Evolutionary conservation across 2,888 invertebrate genomes (phyloP).

Genomic region (Leptura quadrifasciata): DNA sequence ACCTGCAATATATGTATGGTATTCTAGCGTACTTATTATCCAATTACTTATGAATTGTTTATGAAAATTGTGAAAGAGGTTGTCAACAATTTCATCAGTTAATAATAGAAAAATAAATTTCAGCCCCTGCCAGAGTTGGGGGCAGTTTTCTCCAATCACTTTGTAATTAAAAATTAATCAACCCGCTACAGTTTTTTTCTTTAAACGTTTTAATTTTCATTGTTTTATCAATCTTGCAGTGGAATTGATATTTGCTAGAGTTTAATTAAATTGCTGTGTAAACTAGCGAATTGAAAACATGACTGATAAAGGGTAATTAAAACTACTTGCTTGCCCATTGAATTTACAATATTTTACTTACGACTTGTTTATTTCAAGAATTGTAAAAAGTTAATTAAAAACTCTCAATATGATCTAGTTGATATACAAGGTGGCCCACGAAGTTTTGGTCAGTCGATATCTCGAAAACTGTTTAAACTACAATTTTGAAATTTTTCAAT

Average conservation of each 20-base stretch:
- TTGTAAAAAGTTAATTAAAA: too few relatives aligned
- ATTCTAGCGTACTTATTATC: too few relatives aligned
- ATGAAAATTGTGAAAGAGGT: slow-evolving; percentile 14
- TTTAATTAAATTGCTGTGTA: neutral
- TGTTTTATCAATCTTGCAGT: neutral
- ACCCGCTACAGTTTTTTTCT: neutral
- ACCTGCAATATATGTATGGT: too few relatives aligned
- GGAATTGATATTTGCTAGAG: neutral
- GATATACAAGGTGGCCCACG: too few relatives aligned
- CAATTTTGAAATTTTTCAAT: too few relatives aligned
- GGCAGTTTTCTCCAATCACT: neutral
- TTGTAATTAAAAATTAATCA: neutral
- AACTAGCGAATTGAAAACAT: neutral
- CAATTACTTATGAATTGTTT: neutral
- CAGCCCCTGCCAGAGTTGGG: neutral
- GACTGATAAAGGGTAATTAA: neutral
- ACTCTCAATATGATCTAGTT: too few relatives aligned
- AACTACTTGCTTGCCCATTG: too few relatives aligned
- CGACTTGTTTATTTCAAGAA: too few relatives aligned
- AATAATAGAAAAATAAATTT: neutral
- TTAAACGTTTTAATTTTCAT: neutral
- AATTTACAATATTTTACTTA: too few relatives aligned
- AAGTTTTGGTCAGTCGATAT: too few relatives aligned
- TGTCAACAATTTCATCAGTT: neutral
- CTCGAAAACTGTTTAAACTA: too few relatives aligned